These are phyloP conservation scores for Griposia aprilina DNA, from an alignment of 2,888 invertebrate genomes.

Conservation along the genomic window DNA sequence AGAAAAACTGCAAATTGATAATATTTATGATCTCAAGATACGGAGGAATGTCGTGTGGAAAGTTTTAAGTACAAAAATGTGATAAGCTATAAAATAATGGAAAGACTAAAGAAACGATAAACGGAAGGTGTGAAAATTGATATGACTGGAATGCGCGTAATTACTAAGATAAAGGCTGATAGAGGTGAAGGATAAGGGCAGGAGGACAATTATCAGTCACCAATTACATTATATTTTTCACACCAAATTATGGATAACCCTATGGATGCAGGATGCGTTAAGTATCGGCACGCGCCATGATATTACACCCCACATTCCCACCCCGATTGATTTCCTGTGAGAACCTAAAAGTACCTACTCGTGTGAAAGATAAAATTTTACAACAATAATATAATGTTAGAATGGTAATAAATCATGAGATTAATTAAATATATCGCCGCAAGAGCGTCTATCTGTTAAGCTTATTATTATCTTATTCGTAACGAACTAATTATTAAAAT, in stretches of 20 bases:
- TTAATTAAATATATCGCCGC: too few species aligned
- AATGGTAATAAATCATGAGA: too few species aligned
- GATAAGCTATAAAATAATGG: neutral
- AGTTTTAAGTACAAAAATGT: neutral
- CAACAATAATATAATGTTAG: neutral
- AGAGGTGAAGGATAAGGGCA: neutral
- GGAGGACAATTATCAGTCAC: neutral
- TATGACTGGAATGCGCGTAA: neutral
- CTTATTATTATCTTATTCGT: too few species aligned
- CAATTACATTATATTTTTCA: constrained; percentile 22
- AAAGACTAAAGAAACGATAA: neutral
- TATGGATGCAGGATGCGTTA: constrained; percentile 7
- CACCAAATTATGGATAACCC: constrained; percentile 40
- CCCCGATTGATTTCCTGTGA: constrained; percentile 19
- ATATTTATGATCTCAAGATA: neutral
- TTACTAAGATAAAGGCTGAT: neutral
- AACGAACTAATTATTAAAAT: too few species aligned
- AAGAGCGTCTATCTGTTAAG: too few species aligned
- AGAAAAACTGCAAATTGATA: neutral
- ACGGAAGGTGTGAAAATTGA: neutral
- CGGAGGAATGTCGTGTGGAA: neutral
- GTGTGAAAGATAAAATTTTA: constrained; percentile 23
- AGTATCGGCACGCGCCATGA: constrained; percentile 52
- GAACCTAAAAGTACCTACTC: neutral
- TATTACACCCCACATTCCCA: constrained; percentile 19